Evolutionary conservation across 53 echinoderm and acorn worm species (phyloP).

Genomic region (Hippasteria phrygiana): DNA sequence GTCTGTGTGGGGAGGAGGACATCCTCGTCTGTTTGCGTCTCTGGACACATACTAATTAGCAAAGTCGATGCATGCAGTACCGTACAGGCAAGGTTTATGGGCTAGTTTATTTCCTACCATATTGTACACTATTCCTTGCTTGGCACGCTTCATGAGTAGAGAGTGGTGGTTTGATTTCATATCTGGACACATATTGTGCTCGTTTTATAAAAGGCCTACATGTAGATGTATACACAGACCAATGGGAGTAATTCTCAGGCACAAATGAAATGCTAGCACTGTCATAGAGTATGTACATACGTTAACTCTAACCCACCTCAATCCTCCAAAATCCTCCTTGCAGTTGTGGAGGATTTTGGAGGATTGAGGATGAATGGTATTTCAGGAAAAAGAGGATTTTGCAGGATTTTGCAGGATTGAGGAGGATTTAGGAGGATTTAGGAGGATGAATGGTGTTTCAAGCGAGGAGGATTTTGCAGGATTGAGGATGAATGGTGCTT

Average conservation of each 20-base stretch:
- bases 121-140: conserved; percentile 3
- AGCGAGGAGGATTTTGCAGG: too few species aligned
- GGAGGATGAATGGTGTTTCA: too few species aligned
- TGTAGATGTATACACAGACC: neutral
- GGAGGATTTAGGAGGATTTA: too few species aligned
- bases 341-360: too few species aligned
- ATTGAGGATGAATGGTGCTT: too few species aligned
- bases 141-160: neutral
- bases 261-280: neutral
- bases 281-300: too few species aligned
- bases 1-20: neutral
- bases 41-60: conserved; percentile 36
- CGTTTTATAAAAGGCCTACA: neutral
- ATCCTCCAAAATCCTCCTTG: too few species aligned
- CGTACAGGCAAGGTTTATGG: neutral
- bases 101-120: neutral
- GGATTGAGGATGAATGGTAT: too few species aligned
- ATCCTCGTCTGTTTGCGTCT: conserved; percentile 1
- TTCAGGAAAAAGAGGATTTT: too few species aligned
- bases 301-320: too few species aligned
- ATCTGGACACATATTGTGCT: neutral
- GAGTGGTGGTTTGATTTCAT: neutral
- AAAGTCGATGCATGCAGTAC: neutral
- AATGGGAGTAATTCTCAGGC: neutral
- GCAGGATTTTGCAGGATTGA: too few species aligned